Base-by-base conservation (phyloP, 2,888 invertebrate species). In the Macrosoma leucophasiata region DNA sequence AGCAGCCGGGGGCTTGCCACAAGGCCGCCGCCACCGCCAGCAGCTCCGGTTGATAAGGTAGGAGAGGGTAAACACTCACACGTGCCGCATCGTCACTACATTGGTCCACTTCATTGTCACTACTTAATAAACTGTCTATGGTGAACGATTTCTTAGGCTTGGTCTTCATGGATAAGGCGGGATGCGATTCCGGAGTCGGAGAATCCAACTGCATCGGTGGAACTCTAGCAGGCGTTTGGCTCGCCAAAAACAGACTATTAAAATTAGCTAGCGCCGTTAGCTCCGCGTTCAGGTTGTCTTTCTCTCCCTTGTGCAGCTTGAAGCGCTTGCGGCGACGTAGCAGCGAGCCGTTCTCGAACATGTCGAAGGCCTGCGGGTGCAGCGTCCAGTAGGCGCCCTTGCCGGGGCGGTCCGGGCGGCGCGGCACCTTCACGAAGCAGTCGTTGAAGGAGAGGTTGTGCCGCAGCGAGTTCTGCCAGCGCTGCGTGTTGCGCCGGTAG, bases 371-470 rank as follows among this genome's bases (percentile, higher is more conserved):
- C 55, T 90, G 89, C 10, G 93, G 93, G 60, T 94, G 93, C 31
- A 94, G 84, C 8, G 93, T 91, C 94, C 94, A 94, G 73, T 92
- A 94, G 41, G 92, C 92, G 14, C 93, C 93, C 73, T 94, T 94
- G 26, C 94, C 94, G 7, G 94, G 94, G 20, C 92, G 79, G 72
- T 91, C 93, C 14, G 92, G 91, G 25, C 91, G 84, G 15, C 92
- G 86, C 34, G 93, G 95, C 52, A 90, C 90, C 86, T 97, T 97
- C 62, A 97, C 93, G 79, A 97, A 97, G 77, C 97, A 97, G 82
- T 97, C 97, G 81, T 97, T 97, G 86, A 97, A 97, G 39, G 95
- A 95, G 37, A 97, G 86, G 81, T 97, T 97, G 85, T 97, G 97
- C 33, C 97, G 86, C 68, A 92, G 78, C 5, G 91, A 91, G 73